Percentiles rank a stretch among this genome's conserved stretches.
Evolutionary conservation across 2,888 invertebrate genomes (phyloP).

Genomic region (Chirona hameri): DNA sequence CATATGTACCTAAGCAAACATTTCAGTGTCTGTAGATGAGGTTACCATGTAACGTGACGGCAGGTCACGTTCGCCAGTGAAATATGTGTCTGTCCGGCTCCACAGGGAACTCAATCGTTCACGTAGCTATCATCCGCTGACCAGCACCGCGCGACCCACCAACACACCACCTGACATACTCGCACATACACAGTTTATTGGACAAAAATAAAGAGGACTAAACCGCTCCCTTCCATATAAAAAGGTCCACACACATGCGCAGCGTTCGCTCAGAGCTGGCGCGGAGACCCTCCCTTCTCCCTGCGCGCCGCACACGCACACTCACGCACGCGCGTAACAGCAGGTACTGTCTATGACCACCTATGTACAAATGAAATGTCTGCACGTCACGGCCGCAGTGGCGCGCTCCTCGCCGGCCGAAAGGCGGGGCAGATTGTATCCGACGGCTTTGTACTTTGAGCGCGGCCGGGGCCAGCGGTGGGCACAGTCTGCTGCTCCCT

Average conservation of each 20-base stretch:
- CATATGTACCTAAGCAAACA: too few species aligned
- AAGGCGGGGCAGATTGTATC: background rate
- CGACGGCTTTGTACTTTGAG: constrained; percentile 1
- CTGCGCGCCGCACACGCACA: background rate
- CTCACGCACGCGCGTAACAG: background rate
- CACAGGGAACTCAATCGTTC: too few species aligned
- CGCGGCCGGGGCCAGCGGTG: background rate
- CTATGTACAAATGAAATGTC: constrained; percentile 22
- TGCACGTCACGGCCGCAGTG: background rate
- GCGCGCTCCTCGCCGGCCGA: background rate
- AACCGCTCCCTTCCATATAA: constrained; percentile 13
- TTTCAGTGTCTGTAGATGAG: too few species aligned
- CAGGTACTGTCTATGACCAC: constrained; percentile 2
- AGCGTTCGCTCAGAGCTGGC: background rate
- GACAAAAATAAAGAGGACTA: constrained; percentile 28
- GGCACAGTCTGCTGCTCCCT: background rate
- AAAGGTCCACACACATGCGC: background rate
- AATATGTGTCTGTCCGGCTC: too few species aligned
- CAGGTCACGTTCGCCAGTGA: too few species aligned
- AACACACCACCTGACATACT: background rate
- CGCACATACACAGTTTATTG: constrained; percentile 27
- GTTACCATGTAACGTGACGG: too few species aligned
- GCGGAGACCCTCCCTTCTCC: background rate
- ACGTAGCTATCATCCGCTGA: background rate
- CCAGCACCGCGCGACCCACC: background rate